These are phyloP conservation scores for Carterocephalus palaemon DNA, from an alignment of 2,888 invertebrate species.

Conservation along the genomic window DNA sequence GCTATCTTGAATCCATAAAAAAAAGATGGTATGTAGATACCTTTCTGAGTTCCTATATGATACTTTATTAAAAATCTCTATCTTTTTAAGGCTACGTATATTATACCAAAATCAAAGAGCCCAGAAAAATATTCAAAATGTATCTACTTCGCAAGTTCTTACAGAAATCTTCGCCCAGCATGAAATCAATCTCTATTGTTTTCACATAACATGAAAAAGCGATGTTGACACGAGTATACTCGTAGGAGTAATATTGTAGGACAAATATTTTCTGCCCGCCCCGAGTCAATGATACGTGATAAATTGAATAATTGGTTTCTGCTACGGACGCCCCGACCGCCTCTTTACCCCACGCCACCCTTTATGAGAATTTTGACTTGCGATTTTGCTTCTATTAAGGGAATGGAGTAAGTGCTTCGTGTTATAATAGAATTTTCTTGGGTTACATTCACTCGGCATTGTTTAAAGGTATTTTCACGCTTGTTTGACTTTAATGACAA, in stretches of 20 bases:
- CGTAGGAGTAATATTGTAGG: constrained; percentile 19
- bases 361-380: constrained; percentile 24
- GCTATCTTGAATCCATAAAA: too few species aligned
- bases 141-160: background rate
- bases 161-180: constrained; percentile 3
- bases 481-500: too few species aligned
- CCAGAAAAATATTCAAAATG: background rate
- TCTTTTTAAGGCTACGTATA: too few species aligned
- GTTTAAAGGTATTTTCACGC: too few species aligned
- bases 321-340: constrained; percentile 17
- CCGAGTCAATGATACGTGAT: constrained; percentile 40
- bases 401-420: background rate
- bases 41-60: too few species aligned
- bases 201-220: constrained; percentile 20
- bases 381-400: constrained; percentile 4
- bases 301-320: constrained; percentile 52
- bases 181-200: constrained; percentile 18
- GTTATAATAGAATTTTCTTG: constrained; percentile 1
- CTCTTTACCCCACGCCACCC: constrained; percentile 10
- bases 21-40: too few species aligned
- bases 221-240: constrained; percentile 24
- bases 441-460: constrained; percentile 1
- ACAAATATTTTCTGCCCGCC: constrained; percentile 27
- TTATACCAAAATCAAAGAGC: too few species aligned
- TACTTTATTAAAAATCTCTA: too few species aligned